These are phyloP conservation scores for Andrena minutula DNA, from an alignment of 2,888 invertebrate genomes.

Conservation along the genomic window DNA sequence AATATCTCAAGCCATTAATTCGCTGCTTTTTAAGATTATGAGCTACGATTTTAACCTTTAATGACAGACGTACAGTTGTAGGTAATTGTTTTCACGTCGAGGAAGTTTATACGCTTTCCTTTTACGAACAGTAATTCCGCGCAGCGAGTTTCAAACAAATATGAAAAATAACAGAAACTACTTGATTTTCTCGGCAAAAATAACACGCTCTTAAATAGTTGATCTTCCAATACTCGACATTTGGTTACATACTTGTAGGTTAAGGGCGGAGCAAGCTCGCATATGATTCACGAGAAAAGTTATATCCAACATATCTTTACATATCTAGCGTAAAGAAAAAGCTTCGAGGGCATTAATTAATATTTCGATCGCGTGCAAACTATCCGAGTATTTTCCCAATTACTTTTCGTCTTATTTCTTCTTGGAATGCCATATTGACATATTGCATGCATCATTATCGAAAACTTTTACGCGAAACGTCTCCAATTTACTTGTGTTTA, in stretches of 20 bases:
- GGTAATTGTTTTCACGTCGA: conserved; percentile 53
- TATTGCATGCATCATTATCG: not conserved
- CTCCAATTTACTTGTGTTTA: not conserved
- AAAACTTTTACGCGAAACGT: not conserved
- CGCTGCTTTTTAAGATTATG: conserved; percentile 59
- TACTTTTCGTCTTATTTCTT: not conserved
- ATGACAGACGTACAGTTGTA: conserved; percentile 57
- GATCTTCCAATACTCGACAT: not conserved
- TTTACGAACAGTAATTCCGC: not conserved
- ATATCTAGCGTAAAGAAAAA: not conserved
- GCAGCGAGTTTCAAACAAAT: not conserved
- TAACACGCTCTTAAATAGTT: not conserved
- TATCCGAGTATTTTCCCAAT: not conserved
- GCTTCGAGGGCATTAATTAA: not conserved
- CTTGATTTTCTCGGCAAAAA: not conserved
- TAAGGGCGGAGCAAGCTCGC: conserved; percentile 36
- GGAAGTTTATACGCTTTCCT: not conserved
- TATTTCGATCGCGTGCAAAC: not conserved
- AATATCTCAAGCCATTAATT: conserved; percentile 24
- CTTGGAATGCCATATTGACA: not conserved
- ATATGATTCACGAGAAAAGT: conserved; percentile 16
- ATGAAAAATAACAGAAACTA: not conserved
- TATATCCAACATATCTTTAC: not conserved
- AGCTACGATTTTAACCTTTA: conserved; percentile 64
- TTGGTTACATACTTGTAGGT: conserved; percentile 44